Conservation (phyloP, 1,140 invertebrate genomes). For the Harlomillsia oculata region DNA sequence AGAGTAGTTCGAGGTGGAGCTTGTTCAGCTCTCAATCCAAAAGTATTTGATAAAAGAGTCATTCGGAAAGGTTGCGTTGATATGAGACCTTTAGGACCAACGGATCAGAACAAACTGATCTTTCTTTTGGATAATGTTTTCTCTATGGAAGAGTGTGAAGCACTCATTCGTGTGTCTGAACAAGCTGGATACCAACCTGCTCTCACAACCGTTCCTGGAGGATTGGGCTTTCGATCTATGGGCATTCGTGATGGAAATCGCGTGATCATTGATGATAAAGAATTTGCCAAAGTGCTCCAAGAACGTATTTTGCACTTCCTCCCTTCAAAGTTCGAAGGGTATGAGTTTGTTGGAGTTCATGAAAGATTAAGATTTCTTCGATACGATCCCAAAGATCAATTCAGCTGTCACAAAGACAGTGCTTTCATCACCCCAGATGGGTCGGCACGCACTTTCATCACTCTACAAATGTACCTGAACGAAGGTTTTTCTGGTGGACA, state of each 20-base stretch:
- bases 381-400: conserved; percentile 12
- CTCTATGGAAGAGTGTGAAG: conserved; percentile 7
- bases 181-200: conserved; percentile 5
- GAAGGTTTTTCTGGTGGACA: conserved; percentile 22
- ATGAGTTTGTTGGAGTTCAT: conserved; percentile 7
- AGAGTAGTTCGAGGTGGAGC: too few relatives aligned
- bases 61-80: background rate
- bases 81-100: background rate
- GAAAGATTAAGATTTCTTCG: conserved; percentile 22
- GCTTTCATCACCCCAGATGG: background rate
- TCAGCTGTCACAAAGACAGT: conserved; percentile 7
- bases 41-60: background rate
- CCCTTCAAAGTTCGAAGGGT: background rate
- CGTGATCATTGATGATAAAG: conserved; percentile 17
- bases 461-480: conserved; percentile 28
- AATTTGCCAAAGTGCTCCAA: conserved; percentile 13
- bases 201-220: background rate
- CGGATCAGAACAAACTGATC: conserved; percentile 9
- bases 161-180: conserved; percentile 14
- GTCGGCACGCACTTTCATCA: conserved; percentile 6
- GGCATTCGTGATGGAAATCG: conserved; percentile 7
- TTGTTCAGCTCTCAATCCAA: too few relatives aligned
- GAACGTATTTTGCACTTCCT: conserved; percentile 9
- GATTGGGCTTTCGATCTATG: background rate
- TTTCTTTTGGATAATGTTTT: conserved; percentile 23